Evolutionary conservation across 2,797 vertebrate genomes (phyloP).

Genomic region (Cirrhinus mrigala): DNA sequence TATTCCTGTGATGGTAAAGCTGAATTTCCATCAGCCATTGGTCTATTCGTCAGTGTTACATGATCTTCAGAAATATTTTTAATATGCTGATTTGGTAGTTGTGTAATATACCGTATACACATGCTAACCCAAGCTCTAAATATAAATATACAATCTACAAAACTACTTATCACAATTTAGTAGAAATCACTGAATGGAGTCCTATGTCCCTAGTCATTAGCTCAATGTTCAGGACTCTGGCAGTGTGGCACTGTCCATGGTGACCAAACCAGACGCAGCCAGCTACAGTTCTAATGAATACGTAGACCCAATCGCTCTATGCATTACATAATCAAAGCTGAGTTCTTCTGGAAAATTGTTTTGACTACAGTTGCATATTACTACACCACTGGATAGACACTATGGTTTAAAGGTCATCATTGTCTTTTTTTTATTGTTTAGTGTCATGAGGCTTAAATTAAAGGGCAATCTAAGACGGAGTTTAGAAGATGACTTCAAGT

Average conservation of each 20-base stretch:
- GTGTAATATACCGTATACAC: background rate
- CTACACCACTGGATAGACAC: slow-evolving; percentile 5
- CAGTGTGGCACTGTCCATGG: slow-evolving; percentile 36
- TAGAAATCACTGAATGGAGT: background rate
- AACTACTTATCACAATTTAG: background rate
- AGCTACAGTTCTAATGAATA: slow-evolving; percentile 22
- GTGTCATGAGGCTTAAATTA: background rate
- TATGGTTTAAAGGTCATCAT: background rate
- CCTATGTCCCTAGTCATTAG: background rate
- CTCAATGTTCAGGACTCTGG: background rate
- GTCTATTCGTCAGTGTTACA: background rate
- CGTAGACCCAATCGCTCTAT: slow-evolving; percentile 18
- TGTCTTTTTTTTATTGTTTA: slow-evolving; percentile 4
- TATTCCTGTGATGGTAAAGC: background rate
- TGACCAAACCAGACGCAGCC: background rate
- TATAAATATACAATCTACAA: background rate
- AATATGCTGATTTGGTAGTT: background rate
- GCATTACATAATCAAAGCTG: slow-evolving; percentile 34
- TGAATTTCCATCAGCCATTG: background rate
- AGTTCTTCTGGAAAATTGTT: slow-evolving; percentile 13
- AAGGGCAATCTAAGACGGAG: background rate
- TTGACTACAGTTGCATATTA: slow-evolving; percentile 28
- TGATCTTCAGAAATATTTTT: background rate
- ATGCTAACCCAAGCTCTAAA: background rate
- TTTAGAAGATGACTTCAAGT: background rate